These are phyloP conservation scores for Rhagium mordax DNA, from an alignment of 2,888 invertebrate genomes.

Conservation along the genomic window DNA sequence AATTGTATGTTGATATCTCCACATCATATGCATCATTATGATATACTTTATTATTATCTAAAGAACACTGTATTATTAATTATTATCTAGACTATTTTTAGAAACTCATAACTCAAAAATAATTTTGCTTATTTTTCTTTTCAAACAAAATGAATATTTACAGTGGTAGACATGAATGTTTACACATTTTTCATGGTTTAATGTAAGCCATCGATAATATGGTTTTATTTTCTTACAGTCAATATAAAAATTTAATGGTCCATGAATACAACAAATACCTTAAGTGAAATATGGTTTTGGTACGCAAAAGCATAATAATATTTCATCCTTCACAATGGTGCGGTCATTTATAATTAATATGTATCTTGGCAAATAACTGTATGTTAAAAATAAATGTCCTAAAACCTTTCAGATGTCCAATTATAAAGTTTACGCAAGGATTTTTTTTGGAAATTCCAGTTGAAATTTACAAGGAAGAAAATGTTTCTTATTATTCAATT, in stretches of 20 bases:
- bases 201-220: neutral
- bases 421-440: neutral
- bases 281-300: constrained; percentile 1
- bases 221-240: neutral
- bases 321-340: constrained; percentile 19
- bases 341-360: constrained; percentile 14
- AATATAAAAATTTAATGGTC: neutral
- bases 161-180: neutral
- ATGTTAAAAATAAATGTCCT: constrained; percentile 21
- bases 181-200: neutral
- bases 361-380: constrained; percentile 13
- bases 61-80: too few relatives aligned
- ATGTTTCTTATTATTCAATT: too few relatives aligned
- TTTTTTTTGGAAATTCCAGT: neutral
- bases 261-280: neutral
- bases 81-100: neutral
- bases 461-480: too few relatives aligned
- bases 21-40: too few relatives aligned
- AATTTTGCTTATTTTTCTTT: neutral
- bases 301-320: neutral
- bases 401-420: neutral
- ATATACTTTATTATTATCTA: too few relatives aligned
- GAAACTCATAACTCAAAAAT: neutral
- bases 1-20: too few relatives aligned
- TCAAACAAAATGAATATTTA: neutral